Percentiles rank a stretch among this genome's conserved stretches.
phyloP scores from a whole-genome alignment of 2,888 invertebrate genomes.

The Synergus laeviventris region DNA sequence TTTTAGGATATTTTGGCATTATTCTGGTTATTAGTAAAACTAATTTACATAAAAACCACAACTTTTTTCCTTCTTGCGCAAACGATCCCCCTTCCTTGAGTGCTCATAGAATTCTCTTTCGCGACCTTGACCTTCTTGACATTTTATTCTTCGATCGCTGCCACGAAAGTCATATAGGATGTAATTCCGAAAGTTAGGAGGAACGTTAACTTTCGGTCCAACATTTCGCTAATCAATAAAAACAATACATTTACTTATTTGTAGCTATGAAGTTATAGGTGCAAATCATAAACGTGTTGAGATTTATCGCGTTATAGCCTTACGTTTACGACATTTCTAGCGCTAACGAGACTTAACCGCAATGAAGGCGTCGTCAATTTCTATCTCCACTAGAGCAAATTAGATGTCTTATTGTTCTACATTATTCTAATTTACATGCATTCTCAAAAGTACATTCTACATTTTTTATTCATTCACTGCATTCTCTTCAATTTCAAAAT shows the following conservation, averaged over 20 bases:
- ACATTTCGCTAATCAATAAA: neutral
- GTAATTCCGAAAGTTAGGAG: neutral
- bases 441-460: constrained; percentile 10
- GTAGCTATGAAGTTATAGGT: neutral
- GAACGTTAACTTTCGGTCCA: neutral
- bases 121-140: constrained; percentile 60
- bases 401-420: constrained; percentile 19
- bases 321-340: constrained; percentile 15
- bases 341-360: constrained; percentile 27
- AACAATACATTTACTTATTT: neutral
- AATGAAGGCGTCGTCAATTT: constrained; percentile 28
- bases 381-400: constrained; percentile 18
- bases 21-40: too few relatives aligned
- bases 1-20: too few relatives aligned
- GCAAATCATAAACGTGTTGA: neutral
- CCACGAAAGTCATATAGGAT: neutral
- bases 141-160: constrained; percentile 53
- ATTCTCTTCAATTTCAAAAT: neutral
- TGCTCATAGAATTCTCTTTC: constrained; percentile 40
- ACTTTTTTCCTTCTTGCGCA: too few relatives aligned
- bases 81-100: too few relatives aligned
- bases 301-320: constrained; percentile 10
- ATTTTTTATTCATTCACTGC: neutral
- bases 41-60: too few relatives aligned
- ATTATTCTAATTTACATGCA: constrained; percentile 24